Conservation (phyloP, 2,888 invertebrate species). For the Agapostemon virescens region DNA sequence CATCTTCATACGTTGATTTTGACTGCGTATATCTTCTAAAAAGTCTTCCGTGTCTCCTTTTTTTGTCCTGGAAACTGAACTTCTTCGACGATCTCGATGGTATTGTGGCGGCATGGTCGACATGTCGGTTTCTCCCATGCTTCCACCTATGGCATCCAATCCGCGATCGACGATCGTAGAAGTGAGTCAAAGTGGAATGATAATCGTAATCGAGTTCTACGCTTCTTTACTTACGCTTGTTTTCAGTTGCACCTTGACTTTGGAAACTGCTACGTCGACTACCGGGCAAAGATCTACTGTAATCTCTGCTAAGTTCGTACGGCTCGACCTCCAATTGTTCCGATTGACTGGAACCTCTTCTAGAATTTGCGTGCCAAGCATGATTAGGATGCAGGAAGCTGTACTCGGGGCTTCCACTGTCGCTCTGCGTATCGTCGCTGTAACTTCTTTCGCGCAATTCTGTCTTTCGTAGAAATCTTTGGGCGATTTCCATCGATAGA, state of each 20-base stretch:
- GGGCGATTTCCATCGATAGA: conserved; percentile 85
- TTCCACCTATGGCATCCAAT: conserved; percentile 70
- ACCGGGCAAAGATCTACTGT: conserved; percentile 92
- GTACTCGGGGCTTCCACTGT: conserved; percentile 80
- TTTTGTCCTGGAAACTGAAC: conserved; percentile 87
- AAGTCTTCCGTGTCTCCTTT: conserved; percentile 93
- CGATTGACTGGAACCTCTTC: conserved; percentile 94
- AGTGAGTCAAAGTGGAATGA: neutral
- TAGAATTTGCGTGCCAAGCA: conserved; percentile 88
- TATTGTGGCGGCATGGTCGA: conserved; percentile 82
- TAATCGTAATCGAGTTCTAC: no score
- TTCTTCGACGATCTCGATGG: conserved; percentile 88
- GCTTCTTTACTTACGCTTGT: conserved; percentile 74
- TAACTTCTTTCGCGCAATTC: conserved; percentile 86
- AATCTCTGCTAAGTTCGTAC: conserved; percentile 92
- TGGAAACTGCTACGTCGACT: conserved; percentile 93
- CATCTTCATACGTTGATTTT: conserved; percentile 83
- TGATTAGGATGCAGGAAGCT: conserved; percentile 92
- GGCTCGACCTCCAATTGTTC: conserved; percentile 92
- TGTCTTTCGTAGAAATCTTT: conserved; percentile 85
- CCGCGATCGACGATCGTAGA: neutral
- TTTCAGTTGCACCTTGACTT: conserved; percentile 77
- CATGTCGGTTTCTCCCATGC: conserved; percentile 81
- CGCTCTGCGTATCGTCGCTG: conserved; percentile 80
- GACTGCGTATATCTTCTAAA: conserved; percentile 81